Evolutionary conservation across 2,888 invertebrate species (phyloP), one percentile per base, ranked within the genome.

Genomic region (Beris chalybata): DNA sequence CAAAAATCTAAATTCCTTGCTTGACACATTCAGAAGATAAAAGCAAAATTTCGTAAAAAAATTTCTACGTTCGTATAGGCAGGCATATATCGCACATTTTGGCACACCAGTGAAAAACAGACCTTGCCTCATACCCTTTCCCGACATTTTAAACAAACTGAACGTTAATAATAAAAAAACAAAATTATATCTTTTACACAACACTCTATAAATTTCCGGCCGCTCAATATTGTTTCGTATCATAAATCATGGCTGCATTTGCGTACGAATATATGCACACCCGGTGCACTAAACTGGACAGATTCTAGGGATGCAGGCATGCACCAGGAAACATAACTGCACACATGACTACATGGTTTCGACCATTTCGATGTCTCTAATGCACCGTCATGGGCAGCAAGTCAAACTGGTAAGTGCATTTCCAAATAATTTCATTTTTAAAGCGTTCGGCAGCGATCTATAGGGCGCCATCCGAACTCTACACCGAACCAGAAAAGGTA

Each of bases 321-420:
- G 61, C 50, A 38, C 52, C 15, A 15, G 52, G 11, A 47, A 47
- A 48, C 15, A 47, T 58, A 44, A 29, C 45, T 45, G 44, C 61
- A 61, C 32, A 47, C 38, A 38, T 29, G 53, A 32, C 32, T 61
- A 61, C 52, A 43, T 61, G 52, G 31, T 61, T 50, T 61, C 50
- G 61, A 61, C 61, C 61, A 61, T 61, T 61, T 50, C 61, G 50
- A 50, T 61, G 61, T 38, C 61, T 61, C 61, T 61, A 61, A 61
- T 61, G 38, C 61, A 61, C 61, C 59, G 38, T 32, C 30, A 32
- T 32, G 48, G 48, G 50, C 53, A 32, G 30, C 12, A 50, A 64
- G 52, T 64, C 64, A 32, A 64, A 64, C 44, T 52, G 31, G 61
- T 64, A 64, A 64, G 64, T 64, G 64, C 64, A 64, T 64, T 64